Conservation (phyloP, 2,888 invertebrate species). For the Sicus ferrugineus region DNA sequence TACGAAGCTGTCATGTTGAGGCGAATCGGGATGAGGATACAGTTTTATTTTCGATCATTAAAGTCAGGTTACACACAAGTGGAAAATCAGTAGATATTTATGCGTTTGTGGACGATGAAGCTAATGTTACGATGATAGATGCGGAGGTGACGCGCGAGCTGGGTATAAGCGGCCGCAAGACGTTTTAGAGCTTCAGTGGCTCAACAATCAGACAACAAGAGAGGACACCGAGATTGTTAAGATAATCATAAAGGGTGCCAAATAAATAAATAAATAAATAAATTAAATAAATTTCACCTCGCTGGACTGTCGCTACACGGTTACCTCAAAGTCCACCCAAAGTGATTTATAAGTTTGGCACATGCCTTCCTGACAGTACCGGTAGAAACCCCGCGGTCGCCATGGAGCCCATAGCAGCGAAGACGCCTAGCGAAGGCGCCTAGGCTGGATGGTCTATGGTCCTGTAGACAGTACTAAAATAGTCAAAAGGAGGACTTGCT, state of each 20-base stretch:
- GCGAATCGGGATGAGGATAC: constrained; percentile 10
- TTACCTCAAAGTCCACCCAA: not conserved
- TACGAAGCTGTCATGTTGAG: not conserved
- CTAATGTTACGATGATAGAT: not conserved
- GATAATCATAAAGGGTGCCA: not conserved
- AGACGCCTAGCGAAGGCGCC: too few relatives aligned
- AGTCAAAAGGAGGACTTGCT: not conserved
- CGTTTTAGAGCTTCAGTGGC: constrained; percentile 9
- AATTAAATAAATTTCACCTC: not conserved
- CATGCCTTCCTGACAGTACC: constrained; percentile 17
- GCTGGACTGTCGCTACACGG: not conserved
- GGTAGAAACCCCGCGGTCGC: not conserved
- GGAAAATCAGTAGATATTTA: not conserved
- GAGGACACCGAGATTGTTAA: constrained; percentile 2
- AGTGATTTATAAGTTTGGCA: not conserved
- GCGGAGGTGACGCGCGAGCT: not conserved
- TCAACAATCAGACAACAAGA: not conserved
- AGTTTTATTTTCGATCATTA: constrained; percentile 3
- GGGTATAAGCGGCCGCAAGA: not conserved
- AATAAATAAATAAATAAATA: not conserved
- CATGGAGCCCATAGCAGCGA: not conserved
- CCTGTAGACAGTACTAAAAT: not conserved
- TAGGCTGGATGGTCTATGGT: constrained; percentile 7
- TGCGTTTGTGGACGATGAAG: not conserved
- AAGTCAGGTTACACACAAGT: not conserved